Evolutionary conservation across 2,888 invertebrate species (phyloP).

Genomic region (Oxycera nigricornis): DNA sequence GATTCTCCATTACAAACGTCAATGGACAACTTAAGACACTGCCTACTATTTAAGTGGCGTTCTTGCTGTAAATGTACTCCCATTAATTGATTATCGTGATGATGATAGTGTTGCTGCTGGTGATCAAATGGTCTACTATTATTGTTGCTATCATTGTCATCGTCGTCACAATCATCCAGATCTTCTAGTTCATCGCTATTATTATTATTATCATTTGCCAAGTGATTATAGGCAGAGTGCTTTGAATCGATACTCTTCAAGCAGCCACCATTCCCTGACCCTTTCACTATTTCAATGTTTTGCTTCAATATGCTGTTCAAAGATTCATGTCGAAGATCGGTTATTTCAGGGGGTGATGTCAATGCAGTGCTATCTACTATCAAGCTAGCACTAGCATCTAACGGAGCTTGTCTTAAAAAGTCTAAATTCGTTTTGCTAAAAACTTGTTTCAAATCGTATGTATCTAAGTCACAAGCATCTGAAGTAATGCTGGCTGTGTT

Average conservation of each 20-base stretch:
- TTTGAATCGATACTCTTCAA: not conserved
- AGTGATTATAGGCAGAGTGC: not conserved
- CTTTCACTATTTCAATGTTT: conserved; percentile 50
- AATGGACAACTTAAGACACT: not conserved
- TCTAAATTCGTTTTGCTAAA: conserved; percentile 51
- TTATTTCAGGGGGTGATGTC: conserved; percentile 33
- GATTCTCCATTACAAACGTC: conserved; percentile 35
- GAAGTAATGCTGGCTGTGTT: not conserved
- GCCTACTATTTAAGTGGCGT: conserved; percentile 39
- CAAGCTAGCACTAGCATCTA: conserved; percentile 3
- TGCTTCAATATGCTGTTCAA: conserved; percentile 49
- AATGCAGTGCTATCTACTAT: conserved; percentile 6
- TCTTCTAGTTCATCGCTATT: conserved; percentile 44
- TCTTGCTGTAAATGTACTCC: not conserved
- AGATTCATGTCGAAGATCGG: conserved; percentile 42
- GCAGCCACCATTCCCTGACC: not conserved
- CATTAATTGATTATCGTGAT: not conserved
- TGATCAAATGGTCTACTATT: conserved; percentile 31
- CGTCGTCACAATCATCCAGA: conserved; percentile 42
- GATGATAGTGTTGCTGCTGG: conserved; percentile 2
- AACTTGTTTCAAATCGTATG: conserved; percentile 52
- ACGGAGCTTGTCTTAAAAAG: conserved; percentile 44
- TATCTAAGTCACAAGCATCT: conserved; percentile 49
- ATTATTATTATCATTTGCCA: not conserved
- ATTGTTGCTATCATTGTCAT: conserved; percentile 48